These are phyloP conservation scores for Drosophila seguyi DNA, from an alignment of 1,140 invertebrate species.

Conservation along the genomic window DNA sequence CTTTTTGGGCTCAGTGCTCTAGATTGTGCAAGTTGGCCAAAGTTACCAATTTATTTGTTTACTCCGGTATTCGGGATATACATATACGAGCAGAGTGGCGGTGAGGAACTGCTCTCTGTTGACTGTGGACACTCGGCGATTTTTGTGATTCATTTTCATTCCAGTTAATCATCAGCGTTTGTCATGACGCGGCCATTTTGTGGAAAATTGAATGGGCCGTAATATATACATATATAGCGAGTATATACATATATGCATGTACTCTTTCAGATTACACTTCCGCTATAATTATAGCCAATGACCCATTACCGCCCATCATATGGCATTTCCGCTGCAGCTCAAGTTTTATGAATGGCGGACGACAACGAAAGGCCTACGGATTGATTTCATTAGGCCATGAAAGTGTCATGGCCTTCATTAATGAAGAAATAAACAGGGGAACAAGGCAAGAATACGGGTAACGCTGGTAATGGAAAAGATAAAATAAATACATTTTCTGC, in stretches of 20 bases:
- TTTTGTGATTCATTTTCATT: constrained; percentile 76
- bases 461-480: neutral
- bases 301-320: constrained; percentile 59
- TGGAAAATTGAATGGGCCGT: constrained; percentile 35
- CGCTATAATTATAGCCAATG: constrained; percentile 76
- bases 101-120: constrained; percentile 35
- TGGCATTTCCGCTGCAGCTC: constrained; percentile 59
- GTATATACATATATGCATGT: neutral
- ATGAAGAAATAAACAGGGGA: constrained; percentile 27
- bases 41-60: constrained; percentile 66
- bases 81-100: neutral
- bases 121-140: constrained; percentile 48
- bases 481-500: neutral
- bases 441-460: neutral
- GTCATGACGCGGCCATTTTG: constrained; percentile 59
- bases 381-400: constrained; percentile 60
- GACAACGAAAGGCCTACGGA: constrained; percentile 11
- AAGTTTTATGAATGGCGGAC: constrained; percentile 65
- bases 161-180: constrained; percentile 65
- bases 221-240: neutral
- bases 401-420: constrained; percentile 35
- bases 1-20: constrained; percentile 15
- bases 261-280: constrained; percentile 10
- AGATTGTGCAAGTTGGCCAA: constrained; percentile 61
- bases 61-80: constrained; percentile 12